Conservation (phyloP, 2,113 vertebrate genomes). For the Camelus bactrianus region DNA sequence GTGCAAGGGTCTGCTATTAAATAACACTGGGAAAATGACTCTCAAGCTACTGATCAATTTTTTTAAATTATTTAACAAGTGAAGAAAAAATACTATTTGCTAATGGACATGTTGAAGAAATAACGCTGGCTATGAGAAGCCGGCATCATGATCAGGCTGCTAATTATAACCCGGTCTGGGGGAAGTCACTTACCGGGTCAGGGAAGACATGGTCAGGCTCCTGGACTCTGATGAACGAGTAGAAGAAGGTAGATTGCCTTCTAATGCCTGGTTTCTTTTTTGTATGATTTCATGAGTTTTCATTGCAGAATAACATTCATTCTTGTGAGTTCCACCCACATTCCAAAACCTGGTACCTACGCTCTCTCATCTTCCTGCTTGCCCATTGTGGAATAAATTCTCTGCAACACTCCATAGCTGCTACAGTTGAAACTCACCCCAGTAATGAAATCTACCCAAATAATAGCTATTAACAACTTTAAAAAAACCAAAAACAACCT, state of each 20-base stretch:
- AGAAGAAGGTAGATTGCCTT: not conserved
- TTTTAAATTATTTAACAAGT: not conserved
- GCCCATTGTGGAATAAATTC: not conserved
- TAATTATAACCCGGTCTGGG: not conserved
- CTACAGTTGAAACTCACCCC: not conserved
- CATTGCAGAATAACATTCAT: not conserved
- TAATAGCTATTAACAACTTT: not conserved
- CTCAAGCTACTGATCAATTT: not conserved
- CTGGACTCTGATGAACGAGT: not conserved
- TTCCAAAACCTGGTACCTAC: not conserved
- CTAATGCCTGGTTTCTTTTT: not conserved
- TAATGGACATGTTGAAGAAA: not conserved
- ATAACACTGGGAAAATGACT: not conserved
- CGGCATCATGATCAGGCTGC: no score
- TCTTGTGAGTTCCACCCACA: not conserved
- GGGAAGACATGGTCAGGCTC: not conserved
- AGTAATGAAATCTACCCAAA: not conserved
- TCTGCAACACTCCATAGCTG: not conserved
- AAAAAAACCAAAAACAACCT: no score
- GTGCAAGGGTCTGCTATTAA: not conserved
- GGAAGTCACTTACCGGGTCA: fast-evolving
- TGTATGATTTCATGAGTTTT: not conserved
- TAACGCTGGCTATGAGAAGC: not conserved
- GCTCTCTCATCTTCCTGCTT: not conserved
- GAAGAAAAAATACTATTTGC: not conserved